Evolutionary conservation across 2,113 vertebrate genomes (phyloP).

Genomic region (Eolophus roseicapilla): DNA sequence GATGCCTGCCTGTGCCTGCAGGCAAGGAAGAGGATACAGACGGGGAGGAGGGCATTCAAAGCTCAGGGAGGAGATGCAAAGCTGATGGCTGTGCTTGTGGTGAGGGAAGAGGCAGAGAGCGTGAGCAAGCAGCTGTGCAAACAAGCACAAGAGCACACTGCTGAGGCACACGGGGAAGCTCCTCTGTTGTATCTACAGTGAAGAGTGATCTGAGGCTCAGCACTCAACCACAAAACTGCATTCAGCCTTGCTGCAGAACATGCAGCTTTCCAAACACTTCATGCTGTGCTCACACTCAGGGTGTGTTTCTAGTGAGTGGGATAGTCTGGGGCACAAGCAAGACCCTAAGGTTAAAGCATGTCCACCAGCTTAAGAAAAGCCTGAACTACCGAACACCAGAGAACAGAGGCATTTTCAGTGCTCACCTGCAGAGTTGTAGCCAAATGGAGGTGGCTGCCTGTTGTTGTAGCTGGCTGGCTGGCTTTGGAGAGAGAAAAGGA

Average conservation of each 20-base stretch:
- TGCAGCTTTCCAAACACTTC: too few species aligned
- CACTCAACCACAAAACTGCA: not conserved
- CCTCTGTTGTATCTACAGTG: not conserved
- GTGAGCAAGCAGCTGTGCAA: not conserved
- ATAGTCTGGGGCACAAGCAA: rapidly evolving
- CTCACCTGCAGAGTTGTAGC: conserved; percentile 75
- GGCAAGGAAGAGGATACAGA: not conserved
- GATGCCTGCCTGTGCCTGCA: not conserved
- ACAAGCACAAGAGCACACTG: not conserved
- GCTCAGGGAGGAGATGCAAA: not conserved
- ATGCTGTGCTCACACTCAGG: not conserved
- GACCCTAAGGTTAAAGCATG: not conserved
- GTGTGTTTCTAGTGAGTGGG: not conserved
- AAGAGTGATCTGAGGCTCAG: not conserved
- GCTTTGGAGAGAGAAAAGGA: conserved; percentile 55
- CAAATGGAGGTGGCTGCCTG: conserved; percentile 69
- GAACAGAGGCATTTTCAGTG: not conserved
- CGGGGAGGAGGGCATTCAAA: not conserved
- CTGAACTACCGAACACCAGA: not conserved
- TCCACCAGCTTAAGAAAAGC: not conserved
- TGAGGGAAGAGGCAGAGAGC: not conserved
- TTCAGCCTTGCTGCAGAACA: not conserved
- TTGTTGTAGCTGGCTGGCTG: conserved; percentile 70
- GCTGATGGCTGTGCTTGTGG: not conserved
- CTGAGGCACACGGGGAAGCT: not conserved